A percentile compares a stretch with the other conserved stretches of the same genome.
Conservation (phyloP, 2,113 vertebrate genomes). For the Carettochelys insculpta region DNA sequence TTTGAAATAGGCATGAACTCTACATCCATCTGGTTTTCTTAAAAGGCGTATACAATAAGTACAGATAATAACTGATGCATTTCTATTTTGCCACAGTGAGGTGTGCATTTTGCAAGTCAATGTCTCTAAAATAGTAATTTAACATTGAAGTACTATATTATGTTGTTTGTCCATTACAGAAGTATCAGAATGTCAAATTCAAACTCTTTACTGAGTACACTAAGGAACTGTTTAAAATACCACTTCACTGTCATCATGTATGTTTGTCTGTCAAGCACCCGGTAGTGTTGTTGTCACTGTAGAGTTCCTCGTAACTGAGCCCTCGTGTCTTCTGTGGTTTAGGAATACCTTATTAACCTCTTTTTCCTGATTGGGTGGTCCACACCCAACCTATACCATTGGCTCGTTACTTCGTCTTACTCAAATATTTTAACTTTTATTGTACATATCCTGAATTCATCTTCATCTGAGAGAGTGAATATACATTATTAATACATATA, state of each 20-base stretch:
- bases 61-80: neutral
- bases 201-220: neutral
- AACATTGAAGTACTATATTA: neutral
- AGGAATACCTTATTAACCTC: slow-evolving; percentile 2
- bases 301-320: neutral
- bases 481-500: slow-evolving; percentile 6
- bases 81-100: neutral
- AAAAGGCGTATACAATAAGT: neutral
- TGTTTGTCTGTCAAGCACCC: neutral
- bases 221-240: neutral
- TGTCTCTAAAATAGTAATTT: neutral
- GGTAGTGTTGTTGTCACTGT: neutral
- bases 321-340: neutral
- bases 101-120: neutral
- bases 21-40: neutral
- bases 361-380: neutral
- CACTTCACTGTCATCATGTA: neutral
- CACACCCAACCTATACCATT: neutral
- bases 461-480: neutral
- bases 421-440: neutral
- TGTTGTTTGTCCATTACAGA: neutral
- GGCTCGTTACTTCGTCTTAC: neutral
- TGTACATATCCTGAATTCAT: neutral
- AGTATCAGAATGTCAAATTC: neutral
- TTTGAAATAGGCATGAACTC: neutral